Base-by-base conservation (phyloP, 2,113 vertebrate genomes). In the Agapornis roseicollis region DNA sequence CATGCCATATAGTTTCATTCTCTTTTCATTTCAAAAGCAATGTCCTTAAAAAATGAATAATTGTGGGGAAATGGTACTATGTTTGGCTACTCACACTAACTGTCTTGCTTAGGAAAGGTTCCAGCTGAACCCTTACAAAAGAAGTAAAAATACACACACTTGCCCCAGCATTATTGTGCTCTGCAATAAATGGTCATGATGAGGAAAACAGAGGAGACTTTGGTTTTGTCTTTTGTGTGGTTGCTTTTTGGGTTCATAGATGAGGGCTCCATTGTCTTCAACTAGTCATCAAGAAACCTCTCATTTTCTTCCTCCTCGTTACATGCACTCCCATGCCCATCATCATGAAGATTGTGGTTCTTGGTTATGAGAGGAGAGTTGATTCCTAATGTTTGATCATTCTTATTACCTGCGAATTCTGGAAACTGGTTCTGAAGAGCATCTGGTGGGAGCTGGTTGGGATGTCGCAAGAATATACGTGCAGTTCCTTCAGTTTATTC, bases 291-390 rank as follows among this genome's bases (percentile, higher is more conserved):
- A 31, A 46, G 80, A 72, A 89, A 37, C 28, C 28, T 79, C 64
- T 82, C 4, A 2, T 35, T 85, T 74, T 63, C 46, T 56, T 71
- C 27, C 35, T 77, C 35, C 27, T 72, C 2, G 1, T 53, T 70
- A 37, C 49, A 76, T 1, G 70, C 50, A n/a, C 50, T 47, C 27
- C 35, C 1, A 0, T 39, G 44, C 33, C 37, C 7, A 1, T 37
- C 35, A 73, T 44, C 55, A 35, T 0, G 0, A 58, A 74, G 60
- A 23, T 8, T 42, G 28, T 0, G 0, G n/a, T 39, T 88, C 85
- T 46, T 71, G 72, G 35, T 79, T 80, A 39, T 1, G 7, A 87
- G 41, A 61, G 49, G 35, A 78, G n/a, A n/a, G 25, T 17, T 17
- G 33, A 17, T 61, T 77, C 73, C 49, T 58, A 49, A 33, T 1